A percentile compares a stretch with the other conserved stretches of the same genome.
These are phyloP conservation scores for Cephus runcator DNA, from an alignment of 2,888 invertebrate genomes.

Conservation along the genomic window DNA sequence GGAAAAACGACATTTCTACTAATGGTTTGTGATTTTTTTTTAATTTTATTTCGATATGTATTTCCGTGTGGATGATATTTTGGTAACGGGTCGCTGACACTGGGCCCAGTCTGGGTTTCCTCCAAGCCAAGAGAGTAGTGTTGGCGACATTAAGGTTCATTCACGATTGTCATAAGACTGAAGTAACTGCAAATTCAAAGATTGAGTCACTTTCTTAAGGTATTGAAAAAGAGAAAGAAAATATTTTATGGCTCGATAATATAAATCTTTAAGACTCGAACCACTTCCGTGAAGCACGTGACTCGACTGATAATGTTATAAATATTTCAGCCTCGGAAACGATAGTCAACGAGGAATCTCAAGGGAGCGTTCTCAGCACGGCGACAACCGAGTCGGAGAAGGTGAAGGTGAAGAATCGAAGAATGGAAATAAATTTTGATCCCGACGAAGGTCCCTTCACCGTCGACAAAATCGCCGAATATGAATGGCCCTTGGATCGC, in stretches of 20 bases:
- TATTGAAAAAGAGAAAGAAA: background rate
- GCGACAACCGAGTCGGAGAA: constrained; percentile 72
- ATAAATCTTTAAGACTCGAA: background rate
- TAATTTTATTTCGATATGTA: background rate
- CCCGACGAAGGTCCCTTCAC: constrained; percentile 71
- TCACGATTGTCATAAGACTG: background rate
- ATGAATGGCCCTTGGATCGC: constrained; percentile 84
- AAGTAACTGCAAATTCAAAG: background rate
- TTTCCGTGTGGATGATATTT: background rate
- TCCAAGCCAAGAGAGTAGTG: background rate
- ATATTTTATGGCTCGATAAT: background rate
- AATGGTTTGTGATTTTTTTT: background rate
- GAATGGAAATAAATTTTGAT: constrained; percentile 63
- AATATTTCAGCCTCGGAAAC: constrained; percentile 51
- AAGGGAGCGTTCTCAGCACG: constrained; percentile 84
- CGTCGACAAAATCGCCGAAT: constrained; percentile 91
- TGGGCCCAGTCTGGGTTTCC: background rate
- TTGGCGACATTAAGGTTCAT: background rate
- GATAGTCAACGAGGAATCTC: constrained; percentile 79
- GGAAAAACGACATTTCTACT: background rate
- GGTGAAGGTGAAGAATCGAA: constrained; percentile 61
- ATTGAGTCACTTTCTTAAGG: background rate
- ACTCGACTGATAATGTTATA: background rate
- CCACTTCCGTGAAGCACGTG: background rate
- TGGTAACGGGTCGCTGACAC: background rate